Conservation (phyloP, 2,113 vertebrate species). For the Himantopus leucocephalus region DNA sequence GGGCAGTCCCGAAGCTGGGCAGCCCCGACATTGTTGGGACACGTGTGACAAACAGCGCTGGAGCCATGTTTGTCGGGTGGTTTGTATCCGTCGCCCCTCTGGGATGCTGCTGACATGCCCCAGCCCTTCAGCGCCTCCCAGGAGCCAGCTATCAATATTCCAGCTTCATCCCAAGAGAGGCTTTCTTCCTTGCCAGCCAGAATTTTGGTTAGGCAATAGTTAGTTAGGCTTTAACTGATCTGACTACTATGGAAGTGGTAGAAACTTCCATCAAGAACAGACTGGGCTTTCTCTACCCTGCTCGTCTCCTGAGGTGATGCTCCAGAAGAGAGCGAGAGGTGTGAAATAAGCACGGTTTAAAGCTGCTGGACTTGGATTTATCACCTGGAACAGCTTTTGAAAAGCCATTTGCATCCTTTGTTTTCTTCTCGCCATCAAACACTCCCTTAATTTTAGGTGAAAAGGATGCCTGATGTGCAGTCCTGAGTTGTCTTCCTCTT, state of each 20-base stretch:
- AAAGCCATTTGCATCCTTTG: too few species aligned
- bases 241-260: background rate
- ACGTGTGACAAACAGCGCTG: fast-evolving
- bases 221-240: background rate
- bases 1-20: background rate
- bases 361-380: too few species aligned
- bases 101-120: background rate
- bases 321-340: too few species aligned
- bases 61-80: fast-evolving
- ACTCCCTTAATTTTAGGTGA: too few species aligned
- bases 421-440: too few species aligned
- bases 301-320: too few species aligned
- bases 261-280: background rate
- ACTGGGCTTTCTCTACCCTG: background rate
- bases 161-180: background rate
- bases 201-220: background rate
- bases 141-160: background rate
- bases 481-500: too few species aligned
- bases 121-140: background rate
- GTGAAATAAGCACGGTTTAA: too few species aligned
- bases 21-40: background rate
- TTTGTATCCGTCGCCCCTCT: background rate
- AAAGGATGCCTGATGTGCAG: too few species aligned
- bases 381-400: too few species aligned
- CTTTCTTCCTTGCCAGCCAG: background rate